These are phyloP conservation scores for Ridgeia piscesae DNA, from an alignment of 1,140 invertebrate genomes.

Conservation along the genomic window DNA sequence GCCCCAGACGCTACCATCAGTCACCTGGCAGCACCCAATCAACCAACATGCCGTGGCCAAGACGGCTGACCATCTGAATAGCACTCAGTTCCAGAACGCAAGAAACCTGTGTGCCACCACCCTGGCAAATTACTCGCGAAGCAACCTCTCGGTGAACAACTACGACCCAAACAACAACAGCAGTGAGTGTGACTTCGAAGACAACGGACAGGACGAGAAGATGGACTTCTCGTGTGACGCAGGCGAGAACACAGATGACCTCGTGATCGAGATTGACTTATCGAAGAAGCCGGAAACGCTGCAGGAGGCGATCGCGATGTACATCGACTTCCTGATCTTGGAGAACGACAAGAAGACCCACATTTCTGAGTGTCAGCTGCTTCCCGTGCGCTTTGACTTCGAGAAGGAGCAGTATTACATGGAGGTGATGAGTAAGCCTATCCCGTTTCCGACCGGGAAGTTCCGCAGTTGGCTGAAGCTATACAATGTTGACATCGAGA, in stretches of 20 bases:
- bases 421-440: slow-evolving; percentile 27
- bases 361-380: slow-evolving; percentile 20
- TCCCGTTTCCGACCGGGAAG: slow-evolving; percentile 26
- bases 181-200: background rate
- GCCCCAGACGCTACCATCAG: background rate
- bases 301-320: slow-evolving; percentile 26
- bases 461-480: slow-evolving; percentile 27
- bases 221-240: background rate
- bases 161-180: background rate
- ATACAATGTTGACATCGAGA: slow-evolving; percentile 27
- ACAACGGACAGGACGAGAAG: background rate
- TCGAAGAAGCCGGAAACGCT: slow-evolving; percentile 22
- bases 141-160: background rate
- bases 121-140: background rate
- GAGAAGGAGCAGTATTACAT: slow-evolving; percentile 27
- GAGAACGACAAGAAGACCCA: slow-evolving; percentile 27
- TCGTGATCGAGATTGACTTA: slow-evolving; percentile 9
- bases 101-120: background rate
- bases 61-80: background rate
- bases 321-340: slow-evolving; percentile 26
- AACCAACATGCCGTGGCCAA: background rate
- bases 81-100: background rate
- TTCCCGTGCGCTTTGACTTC: slow-evolving; percentile 15
- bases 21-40: background rate
- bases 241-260: background rate